These are phyloP conservation scores for Dicrurus megarhynchus DNA, from an alignment of 2,113 vertebrate species.

Conservation along the genomic window DNA sequence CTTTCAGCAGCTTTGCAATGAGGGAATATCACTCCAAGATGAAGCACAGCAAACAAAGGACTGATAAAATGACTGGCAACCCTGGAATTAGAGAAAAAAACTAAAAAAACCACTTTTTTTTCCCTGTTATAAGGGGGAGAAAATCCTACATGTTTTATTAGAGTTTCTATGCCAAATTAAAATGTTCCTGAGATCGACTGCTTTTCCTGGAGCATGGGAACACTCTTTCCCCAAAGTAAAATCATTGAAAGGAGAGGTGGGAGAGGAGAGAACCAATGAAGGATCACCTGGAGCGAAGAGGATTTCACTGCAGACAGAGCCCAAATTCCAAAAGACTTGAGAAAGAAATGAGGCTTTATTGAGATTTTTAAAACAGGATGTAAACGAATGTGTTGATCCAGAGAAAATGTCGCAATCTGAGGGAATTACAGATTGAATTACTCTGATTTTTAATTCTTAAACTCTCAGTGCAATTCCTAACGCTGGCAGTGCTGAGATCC, in stretches of 20 bases:
- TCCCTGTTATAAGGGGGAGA: accelerated
- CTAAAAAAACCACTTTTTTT: accelerated
- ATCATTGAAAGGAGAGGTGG: neutral
- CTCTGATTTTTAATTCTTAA: neutral
- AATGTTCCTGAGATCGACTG: neutral
- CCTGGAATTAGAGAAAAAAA: neutral
- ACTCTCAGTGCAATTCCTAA: neutral
- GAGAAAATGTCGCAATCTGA: neutral
- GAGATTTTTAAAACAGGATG: neutral
- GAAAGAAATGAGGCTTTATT: neutral
- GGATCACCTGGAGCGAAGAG: neutral
- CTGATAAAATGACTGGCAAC: neutral
- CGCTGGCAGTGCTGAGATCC: neutral
- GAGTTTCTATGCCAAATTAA: neutral
- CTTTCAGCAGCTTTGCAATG: neutral
- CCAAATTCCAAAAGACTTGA: neutral
- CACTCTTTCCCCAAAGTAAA: neutral
- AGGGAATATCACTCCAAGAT: neutral
- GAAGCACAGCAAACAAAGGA: neutral
- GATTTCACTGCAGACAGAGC: neutral
- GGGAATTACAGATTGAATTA: neutral
- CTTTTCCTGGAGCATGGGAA: neutral
- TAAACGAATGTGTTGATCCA: neutral
- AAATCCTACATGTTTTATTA: neutral
- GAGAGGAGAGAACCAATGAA: neutral